Percentiles rank a stretch among this genome's conserved stretches.
Evolutionary conservation across 2,888 invertebrate genomes (phyloP).

Genomic region (Ceraclea dissimilis): DNA sequence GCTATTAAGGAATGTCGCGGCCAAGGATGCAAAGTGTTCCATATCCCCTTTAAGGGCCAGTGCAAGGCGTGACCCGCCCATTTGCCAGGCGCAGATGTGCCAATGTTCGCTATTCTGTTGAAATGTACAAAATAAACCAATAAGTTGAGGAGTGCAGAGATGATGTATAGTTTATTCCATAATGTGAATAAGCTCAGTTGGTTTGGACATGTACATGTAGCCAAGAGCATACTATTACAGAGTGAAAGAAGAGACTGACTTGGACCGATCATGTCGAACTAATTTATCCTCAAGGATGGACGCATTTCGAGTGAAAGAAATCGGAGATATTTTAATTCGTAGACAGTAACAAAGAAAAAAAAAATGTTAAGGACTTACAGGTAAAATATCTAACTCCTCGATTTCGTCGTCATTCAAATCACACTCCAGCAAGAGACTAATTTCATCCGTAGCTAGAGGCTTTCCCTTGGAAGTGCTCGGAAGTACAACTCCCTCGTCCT

Average conservation of each 20-base stretch:
- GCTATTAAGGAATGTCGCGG: conserved; percentile 18
- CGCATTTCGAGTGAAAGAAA: background rate
- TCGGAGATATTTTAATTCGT: too few relatives aligned
- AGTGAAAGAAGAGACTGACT: too few relatives aligned
- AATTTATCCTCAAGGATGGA: too few relatives aligned
- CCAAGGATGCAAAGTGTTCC: conserved; percentile 18
- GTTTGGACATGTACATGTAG: background rate
- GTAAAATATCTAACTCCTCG: conserved; percentile 22
- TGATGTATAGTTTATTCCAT: background rate
- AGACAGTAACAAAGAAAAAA: too few relatives aligned
- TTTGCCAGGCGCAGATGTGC: conserved; percentile 22
- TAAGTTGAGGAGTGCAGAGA: too few relatives aligned
- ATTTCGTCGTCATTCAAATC: conserved; percentile 20
- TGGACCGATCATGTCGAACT: too few relatives aligned
- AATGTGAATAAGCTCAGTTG: background rate
- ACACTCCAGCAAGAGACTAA: conserved; percentile 21
- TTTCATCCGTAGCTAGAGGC: conserved; percentile 9
- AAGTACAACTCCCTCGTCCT: conserved; percentile 2
- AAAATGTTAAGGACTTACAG: conserved; percentile 19
- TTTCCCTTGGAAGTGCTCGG: conserved; percentile 16
- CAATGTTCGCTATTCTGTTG: conserved; percentile 21
- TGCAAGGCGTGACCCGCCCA: conserved; percentile 20
- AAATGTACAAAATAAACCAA: background rate
- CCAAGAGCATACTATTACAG: too few relatives aligned
- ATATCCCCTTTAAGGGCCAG: conserved; percentile 23